A percentile compares a stretch with the other conserved stretches of the same genome.
These are phyloP conservation scores for Diplolepis rosae DNA, from an alignment of 2,888 invertebrate genomes.

Conservation along the genomic window DNA sequence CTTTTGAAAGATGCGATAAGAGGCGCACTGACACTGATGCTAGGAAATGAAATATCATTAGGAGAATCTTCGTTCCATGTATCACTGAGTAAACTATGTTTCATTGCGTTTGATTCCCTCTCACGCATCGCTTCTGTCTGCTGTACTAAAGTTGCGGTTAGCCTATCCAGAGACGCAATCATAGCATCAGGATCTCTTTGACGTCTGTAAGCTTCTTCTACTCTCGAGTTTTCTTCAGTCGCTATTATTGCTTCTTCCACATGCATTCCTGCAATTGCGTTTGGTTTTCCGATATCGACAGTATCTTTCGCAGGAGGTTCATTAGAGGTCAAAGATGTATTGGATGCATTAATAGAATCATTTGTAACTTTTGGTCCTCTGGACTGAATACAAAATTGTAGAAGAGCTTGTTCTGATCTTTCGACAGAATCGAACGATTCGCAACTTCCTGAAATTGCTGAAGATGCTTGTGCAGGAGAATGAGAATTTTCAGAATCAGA, in stretches of 20 bases:
- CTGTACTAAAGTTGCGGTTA: conserved; percentile 80
- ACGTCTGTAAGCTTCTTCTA: conserved; percentile 71
- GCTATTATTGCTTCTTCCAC: neutral
- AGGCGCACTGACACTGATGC: conserved; percentile 85
- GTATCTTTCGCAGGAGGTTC: conserved; percentile 34
- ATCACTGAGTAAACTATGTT: conserved; percentile 75
- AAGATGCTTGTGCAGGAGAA: conserved; percentile 20
- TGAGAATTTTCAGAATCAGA: neutral
- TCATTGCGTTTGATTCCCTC: conserved; percentile 69
- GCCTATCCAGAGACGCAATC: conserved; percentile 80
- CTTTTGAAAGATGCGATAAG: conserved; percentile 81
- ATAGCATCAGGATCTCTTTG: conserved; percentile 81
- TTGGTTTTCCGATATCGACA: neutral
- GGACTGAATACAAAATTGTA: conserved; percentile 61
- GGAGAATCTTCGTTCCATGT: conserved; percentile 90
- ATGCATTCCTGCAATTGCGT: neutral
- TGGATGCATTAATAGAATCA: conserved; percentile 31
- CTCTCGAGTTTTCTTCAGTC: conserved; percentile 36
- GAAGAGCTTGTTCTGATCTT: conserved; percentile 63
- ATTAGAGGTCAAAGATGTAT: conserved; percentile 19
- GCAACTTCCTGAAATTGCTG: conserved; percentile 56
- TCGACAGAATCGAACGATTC: conserved; percentile 68
- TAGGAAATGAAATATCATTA: conserved; percentile 87
- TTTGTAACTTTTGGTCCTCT: conserved; percentile 35
- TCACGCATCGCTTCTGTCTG: conserved; percentile 79